These are phyloP conservation scores for Cephonodes hylas DNA, from an alignment of 2,888 invertebrate genomes.

Conservation along the genomic window DNA sequence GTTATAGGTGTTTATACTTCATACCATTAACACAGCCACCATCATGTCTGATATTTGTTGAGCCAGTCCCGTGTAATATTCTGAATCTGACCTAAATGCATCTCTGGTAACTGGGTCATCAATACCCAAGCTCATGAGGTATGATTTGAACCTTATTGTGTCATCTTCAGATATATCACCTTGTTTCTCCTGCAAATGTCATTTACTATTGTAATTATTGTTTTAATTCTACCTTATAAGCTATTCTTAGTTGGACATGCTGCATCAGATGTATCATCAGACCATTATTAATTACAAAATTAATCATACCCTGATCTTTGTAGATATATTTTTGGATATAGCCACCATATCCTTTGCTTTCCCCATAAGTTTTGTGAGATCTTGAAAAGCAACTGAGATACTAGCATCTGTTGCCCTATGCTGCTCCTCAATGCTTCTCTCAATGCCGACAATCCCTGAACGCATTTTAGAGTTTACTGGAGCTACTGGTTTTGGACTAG, in stretches of 20 bases:
- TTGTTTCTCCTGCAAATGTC: slow-evolving; percentile 87
- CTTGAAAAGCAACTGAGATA: slow-evolving; percentile 96
- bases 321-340: slow-evolving; percentile 94
- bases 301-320: slow-evolving; percentile 88
- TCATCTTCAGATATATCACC: slow-evolving; percentile 98
- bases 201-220: background rate
- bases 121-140: slow-evolving; percentile 97
- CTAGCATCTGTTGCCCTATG: slow-evolving; percentile 95
- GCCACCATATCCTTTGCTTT: slow-evolving; percentile 99
- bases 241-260: background rate
- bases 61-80: slow-evolving; percentile 92
- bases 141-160: slow-evolving; percentile 97
- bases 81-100: slow-evolving; percentile 90
- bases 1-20: background rate
- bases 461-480: slow-evolving; percentile 84
- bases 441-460: slow-evolving; percentile 97
- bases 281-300: background rate
- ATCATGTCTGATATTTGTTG: slow-evolving; percentile 92
- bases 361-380: slow-evolving; percentile 95
- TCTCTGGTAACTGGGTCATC: slow-evolving; percentile 98
- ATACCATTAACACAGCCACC: slow-evolving; percentile 89
- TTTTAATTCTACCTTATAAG: no score
- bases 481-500: slow-evolving; percentile 42
- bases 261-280: background rate
- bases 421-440: slow-evolving; percentile 93